Base-by-base conservation (phyloP, 2,888 invertebrate genomes). In the Gastrophysa polygoni region DNA sequence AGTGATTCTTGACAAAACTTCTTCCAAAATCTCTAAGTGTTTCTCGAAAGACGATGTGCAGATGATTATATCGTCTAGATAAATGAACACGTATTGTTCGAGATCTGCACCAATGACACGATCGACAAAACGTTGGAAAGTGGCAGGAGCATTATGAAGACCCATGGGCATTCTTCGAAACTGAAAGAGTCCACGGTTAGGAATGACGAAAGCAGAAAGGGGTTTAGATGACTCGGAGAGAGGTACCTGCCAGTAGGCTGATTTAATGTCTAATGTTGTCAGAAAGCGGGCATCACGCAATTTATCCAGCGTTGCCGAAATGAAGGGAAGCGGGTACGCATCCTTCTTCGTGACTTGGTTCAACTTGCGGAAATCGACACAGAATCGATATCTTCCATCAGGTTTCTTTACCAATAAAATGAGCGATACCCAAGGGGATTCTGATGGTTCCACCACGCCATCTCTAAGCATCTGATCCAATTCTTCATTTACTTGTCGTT, bases 391-490 rank as follows among this genome's bases (percentile, higher is more conserved):
- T 8, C 17, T 14, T 1, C 32, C 52, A 29, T 52, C 75, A 48
- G 74, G 73, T 64, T 79, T 82, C 21, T 59, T 64, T 0, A 78
- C 75, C 5, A 81, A 28, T 0, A 63, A 20, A 16, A 60, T 60
- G 6, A 60, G 66, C 0, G 60, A 61, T 17, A 0, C 78, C 76
- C 76, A 81, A 0, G 80, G 77, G 20, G 66, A 67, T 16, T 52
- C 47, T 0, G 70, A 70, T 8, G 63, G 63, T 29, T 73, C 72
- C 6, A 74, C 60, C 68, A 73, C 8, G 56, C 61, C 5, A 69
- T 73, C 17, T 54, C 64, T 51, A 58, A 73, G 32, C 67, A 77
- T 70, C 38, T 66, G 66, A 24, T 49, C 63, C 21, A 73, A 18
- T n/a, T n/a, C n/a, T n/a, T n/a, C n/a, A n/a, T n/a, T n/a, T n/a